These are phyloP conservation scores for Diacarnus erythraeanus DNA, from an alignment of 37 sponge, comb jelly and placozoan genomes.

Conservation along the genomic window DNA sequence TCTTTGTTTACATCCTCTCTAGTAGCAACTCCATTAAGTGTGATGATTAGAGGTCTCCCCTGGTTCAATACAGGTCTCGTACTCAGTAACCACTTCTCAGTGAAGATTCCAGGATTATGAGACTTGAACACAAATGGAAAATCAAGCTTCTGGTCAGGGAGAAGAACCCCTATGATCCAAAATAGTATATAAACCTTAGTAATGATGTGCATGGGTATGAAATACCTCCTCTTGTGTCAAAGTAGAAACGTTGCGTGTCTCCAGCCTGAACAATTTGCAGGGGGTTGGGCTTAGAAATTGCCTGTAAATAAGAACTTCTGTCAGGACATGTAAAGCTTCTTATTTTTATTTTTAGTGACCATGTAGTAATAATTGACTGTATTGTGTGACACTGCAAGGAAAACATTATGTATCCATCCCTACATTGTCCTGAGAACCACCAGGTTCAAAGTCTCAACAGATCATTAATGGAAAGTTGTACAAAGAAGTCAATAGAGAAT, in stretches of 20 bases:
- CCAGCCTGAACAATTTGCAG: constrained; percentile 64
- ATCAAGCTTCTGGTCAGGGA: constrained; percentile 70
- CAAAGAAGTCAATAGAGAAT: too few species aligned
- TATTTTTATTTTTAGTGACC: too few species aligned
- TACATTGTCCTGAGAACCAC: too few species aligned
- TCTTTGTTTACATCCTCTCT: constrained; percentile 55
- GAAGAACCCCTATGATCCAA: constrained; percentile 68
- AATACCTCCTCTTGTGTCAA: constrained; percentile 86
- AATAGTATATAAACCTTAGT: too few species aligned
- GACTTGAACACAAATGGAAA: constrained; percentile 94
- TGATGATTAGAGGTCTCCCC: constrained; percentile 71
- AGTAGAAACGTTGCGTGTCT: constrained; percentile 89
- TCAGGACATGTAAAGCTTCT: too few species aligned
- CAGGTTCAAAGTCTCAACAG: too few species aligned
- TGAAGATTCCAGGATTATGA: constrained; percentile 83
- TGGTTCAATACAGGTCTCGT: constrained; percentile 78
- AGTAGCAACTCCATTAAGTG: constrained; percentile 81
- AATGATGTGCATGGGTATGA: not conserved
- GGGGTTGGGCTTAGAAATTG: constrained; percentile 58
- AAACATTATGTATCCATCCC: too few species aligned
- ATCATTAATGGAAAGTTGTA: too few species aligned
- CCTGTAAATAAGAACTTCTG: constrained; percentile 44
- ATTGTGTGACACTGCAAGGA: too few species aligned
- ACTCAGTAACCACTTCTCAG: constrained; percentile 83
- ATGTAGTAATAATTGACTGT: too few species aligned